Evolutionary conservation across 2,797 vertebrate species (phyloP), one percentile per base, ranked within the genome.

Genomic region (Catharus ustulatus): DNA sequence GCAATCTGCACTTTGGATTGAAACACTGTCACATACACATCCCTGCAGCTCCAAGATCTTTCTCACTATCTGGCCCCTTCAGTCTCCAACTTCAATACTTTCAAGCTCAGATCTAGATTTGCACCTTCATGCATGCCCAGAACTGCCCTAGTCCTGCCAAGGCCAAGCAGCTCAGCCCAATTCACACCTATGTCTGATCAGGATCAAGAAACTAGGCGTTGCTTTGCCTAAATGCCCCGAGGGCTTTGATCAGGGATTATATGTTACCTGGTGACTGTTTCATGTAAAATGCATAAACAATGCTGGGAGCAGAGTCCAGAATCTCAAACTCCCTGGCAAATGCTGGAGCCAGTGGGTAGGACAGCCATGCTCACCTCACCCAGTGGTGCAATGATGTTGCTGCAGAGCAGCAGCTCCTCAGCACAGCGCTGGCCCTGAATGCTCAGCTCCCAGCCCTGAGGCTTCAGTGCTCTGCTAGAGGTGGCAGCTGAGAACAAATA

Each of bases 241-340:
- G 90, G 96, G 92, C 77, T 93, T 59, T 49, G 73, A 93, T 94
- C 23, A 0, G 85, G 96, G 89, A 96, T 96, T 96, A 84, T 69
- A 76, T 71, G 93, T 94, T 96, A 95, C 94, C 86, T 79, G 71
- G 84, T 94, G 96, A 95, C 93, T 96, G 84, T 84, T 94, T 46
- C 93, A 49, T 43, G 81, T 71, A 57, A 88, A 93, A 96, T 89
- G 94, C 93, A 90, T 71, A 89, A 96, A 90, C 90, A 95, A 77
- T 36, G 48, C 72, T 87, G 90, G 77, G 85, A 95, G 90, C 71
- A 90, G 81, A 92, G 90, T 76, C 86, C 96, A 80, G 90, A 54
- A 73, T 59, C 73, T 34, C 87, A 18, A 18, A 32, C 80, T 95
- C 59, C 71, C 55, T 54, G 20, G 48, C 9, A 45, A 87, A 43